phyloP scores from a whole-genome alignment of 2,113 vertebrate species.

The Ptychochromis oligacanthus region DNA sequence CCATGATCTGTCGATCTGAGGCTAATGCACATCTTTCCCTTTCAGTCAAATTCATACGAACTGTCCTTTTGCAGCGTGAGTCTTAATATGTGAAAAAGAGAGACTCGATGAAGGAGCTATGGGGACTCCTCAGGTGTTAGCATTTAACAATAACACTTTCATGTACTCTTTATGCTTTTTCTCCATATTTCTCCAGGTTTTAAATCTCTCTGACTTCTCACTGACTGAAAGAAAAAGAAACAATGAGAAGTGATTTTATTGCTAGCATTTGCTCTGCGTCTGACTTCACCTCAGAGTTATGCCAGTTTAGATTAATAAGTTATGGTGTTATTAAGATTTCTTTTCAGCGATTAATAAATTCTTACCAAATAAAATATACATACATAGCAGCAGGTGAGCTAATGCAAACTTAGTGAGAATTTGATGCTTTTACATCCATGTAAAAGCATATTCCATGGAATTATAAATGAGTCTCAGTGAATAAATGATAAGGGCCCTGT shows the following conservation, averaged over 20 bases:
- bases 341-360: neutral
- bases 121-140: neutral
- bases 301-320: neutral
- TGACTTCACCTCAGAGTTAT: neutral
- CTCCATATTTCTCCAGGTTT: neutral
- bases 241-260: neutral
- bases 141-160: neutral
- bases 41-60: constrained; percentile 48
- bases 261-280: neutral
- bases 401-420: neutral
- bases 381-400: neutral
- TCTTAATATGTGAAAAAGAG: constrained; percentile 37
- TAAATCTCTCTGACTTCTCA: neutral
- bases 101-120: neutral
- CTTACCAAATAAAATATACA: neutral
- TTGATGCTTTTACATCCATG: neutral
- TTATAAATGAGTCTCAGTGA: neutral
- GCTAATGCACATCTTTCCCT: constrained; percentile 28
- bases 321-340: neutral
- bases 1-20: constrained; percentile 11
- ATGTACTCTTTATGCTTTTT: neutral
- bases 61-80: constrained; percentile 40
- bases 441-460: neutral
- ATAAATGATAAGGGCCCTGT: constrained; percentile 33
- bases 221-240: neutral